Evolutionary conservation across 2,113 vertebrate species (phyloP).

Genomic region (Mesembrinibis cayennensis): DNA sequence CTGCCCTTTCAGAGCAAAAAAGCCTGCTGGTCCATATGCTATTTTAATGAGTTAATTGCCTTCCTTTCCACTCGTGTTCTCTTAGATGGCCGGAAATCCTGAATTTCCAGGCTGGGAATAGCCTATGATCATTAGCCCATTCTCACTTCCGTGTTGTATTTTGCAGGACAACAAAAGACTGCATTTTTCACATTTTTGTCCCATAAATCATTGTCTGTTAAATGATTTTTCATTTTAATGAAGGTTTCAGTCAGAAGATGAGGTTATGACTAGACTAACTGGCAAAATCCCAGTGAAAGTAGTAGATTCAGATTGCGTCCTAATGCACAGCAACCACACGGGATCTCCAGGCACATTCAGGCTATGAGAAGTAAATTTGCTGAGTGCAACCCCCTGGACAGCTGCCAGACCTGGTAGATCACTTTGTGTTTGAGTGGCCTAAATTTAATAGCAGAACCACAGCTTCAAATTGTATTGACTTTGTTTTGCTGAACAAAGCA

Average conservation of each 20-base stretch:
- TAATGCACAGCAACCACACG: background rate
- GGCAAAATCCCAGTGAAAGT: background rate
- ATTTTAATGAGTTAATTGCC: background rate
- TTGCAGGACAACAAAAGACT: background rate
- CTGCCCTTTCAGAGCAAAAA: background rate
- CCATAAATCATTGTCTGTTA: background rate
- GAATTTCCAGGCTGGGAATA: background rate
- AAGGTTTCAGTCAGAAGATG: constrained; percentile 4
- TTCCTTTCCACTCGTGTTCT: background rate
- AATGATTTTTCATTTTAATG: constrained; percentile 17
- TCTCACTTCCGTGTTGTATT: background rate
- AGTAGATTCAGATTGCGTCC: background rate
- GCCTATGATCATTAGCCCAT: background rate
- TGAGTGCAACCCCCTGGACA: background rate
- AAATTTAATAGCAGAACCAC: background rate
- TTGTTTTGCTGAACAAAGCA: background rate
- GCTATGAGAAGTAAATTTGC: background rate
- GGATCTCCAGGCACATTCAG: background rate
- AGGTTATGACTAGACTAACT: background rate
- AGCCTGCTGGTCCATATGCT: background rate
- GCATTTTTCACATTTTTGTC: background rate
- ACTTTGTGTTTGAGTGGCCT: background rate
- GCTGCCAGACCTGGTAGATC: constrained; percentile 3
- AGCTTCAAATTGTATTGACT: background rate
- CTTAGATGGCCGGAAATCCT: background rate